Evolutionary conservation across 1,140 invertebrate genomes (phyloP).

Genomic region (Ceratitis capitata): DNA sequence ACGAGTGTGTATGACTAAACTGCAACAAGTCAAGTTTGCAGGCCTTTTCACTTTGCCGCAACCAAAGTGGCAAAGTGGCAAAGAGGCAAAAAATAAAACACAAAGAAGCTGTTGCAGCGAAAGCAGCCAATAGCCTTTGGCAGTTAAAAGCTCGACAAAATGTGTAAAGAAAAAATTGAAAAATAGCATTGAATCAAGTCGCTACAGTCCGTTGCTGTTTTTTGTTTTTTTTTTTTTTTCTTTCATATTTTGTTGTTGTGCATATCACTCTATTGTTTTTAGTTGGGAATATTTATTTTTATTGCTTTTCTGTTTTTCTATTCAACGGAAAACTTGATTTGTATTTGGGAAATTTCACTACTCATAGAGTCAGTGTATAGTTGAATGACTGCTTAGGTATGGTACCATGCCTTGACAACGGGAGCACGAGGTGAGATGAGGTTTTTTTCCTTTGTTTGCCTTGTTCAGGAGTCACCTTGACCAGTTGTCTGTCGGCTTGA

Average conservation of each 20-base stretch:
- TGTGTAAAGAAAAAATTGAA: neutral
- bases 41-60: constrained; percentile 17
- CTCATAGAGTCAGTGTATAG: neutral
- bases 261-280: too few species aligned
- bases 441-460: too few species aligned
- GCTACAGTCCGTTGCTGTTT: neutral
- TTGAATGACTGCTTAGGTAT: neutral
- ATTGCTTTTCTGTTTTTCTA: too few species aligned
- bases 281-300: too few species aligned
- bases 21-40: constrained; percentile 13
- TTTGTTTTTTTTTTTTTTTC: neutral
- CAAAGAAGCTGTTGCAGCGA: neutral
- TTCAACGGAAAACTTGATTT: neutral
- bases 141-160: neutral
- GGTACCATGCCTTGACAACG: neutral
- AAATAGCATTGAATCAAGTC: neutral
- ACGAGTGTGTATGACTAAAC: neutral
- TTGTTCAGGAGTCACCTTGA: neutral
- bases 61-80: neutral
- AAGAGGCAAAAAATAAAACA: too few species aligned
- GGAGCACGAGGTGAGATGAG: neutral
- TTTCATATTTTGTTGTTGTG: neutral
- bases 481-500: neutral
- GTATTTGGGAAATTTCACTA: neutral
- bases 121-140: neutral